These are phyloP conservation scores for Mormyrus iriodes DNA, from an alignment of 2,113 vertebrate genomes.

Conservation along the genomic window DNA sequence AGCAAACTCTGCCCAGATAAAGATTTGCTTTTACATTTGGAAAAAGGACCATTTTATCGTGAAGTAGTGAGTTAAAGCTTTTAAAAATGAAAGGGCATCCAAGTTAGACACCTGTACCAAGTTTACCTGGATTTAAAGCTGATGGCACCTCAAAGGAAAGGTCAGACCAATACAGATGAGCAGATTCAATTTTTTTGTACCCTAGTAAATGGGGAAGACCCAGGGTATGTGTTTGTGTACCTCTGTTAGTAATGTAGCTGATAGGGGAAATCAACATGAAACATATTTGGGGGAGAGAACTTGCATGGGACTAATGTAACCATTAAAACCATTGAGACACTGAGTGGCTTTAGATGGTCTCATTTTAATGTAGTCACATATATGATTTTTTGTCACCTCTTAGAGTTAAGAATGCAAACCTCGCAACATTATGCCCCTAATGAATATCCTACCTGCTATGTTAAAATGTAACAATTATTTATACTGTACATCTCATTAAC, in stretches of 20 bases:
- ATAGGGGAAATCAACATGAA: background rate
- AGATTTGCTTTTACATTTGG: background rate
- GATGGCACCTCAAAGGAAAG: background rate
- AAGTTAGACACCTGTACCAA: background rate
- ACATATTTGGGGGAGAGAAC: background rate
- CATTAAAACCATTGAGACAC: background rate
- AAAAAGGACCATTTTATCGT: background rate
- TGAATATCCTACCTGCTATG: background rate
- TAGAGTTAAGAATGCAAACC: background rate
- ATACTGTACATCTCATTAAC: background rate
- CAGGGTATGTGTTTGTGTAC: too few relatives aligned
- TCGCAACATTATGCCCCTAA: background rate
- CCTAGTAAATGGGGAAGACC: background rate
- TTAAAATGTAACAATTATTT: background rate
- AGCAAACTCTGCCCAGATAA: background rate
- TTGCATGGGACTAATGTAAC: background rate
- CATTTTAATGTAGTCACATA: background rate
- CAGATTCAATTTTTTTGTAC: background rate
- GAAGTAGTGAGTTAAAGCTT: background rate
- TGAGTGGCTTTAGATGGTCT: background rate
- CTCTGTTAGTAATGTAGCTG: background rate
- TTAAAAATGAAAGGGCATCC: background rate
- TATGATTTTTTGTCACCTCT: background rate
- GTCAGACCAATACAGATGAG: background rate
- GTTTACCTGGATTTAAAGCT: background rate